These are phyloP conservation scores for Ligdia adustata DNA, from an alignment of 2,888 invertebrate genomes.

Conservation along the genomic window DNA sequence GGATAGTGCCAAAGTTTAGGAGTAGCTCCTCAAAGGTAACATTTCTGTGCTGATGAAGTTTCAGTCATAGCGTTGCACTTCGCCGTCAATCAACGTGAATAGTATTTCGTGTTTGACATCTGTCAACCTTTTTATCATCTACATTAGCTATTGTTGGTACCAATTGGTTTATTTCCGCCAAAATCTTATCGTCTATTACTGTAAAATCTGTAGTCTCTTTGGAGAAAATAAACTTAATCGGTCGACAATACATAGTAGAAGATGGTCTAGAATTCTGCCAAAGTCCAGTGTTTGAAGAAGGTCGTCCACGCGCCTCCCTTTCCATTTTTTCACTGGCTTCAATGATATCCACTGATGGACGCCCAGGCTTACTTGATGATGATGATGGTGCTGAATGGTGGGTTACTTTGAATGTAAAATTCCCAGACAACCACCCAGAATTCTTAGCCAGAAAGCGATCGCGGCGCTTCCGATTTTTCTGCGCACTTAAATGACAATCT, in stretches of 20 bases:
- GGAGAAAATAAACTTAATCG: conserved; percentile 30
- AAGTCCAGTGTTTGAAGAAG: no score
- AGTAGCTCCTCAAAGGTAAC: conserved; percentile 25
- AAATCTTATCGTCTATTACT: conserved; percentile 19
- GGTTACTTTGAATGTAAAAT: no score
- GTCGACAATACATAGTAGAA: conserved; percentile 27
- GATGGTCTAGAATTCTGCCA: conserved; percentile 32
- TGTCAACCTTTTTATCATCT: no score
- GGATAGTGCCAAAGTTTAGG: conserved; percentile 4
- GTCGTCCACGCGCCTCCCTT: no score
- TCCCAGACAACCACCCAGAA: no score
- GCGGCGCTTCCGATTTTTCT: no score
- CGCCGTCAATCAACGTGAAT: conserved; percentile 27
- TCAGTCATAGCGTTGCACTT: conserved; percentile 30
- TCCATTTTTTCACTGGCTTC: no score
- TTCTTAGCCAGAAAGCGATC: no score
- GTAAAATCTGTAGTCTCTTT: conserved; percentile 30
- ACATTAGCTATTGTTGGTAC: conserved; percentile 19
- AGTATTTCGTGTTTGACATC: conserved; percentile 21
- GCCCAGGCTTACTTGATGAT: no score
- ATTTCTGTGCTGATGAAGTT: conserved; percentile 22
- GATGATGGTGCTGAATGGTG: no score
- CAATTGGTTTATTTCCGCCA: conserved; percentile 23
- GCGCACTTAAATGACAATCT: no score
- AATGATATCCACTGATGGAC: no score